These are phyloP conservation scores for Pinna nobilis DNA, from an alignment of 1,140 invertebrate genomes.

Conservation along the genomic window DNA sequence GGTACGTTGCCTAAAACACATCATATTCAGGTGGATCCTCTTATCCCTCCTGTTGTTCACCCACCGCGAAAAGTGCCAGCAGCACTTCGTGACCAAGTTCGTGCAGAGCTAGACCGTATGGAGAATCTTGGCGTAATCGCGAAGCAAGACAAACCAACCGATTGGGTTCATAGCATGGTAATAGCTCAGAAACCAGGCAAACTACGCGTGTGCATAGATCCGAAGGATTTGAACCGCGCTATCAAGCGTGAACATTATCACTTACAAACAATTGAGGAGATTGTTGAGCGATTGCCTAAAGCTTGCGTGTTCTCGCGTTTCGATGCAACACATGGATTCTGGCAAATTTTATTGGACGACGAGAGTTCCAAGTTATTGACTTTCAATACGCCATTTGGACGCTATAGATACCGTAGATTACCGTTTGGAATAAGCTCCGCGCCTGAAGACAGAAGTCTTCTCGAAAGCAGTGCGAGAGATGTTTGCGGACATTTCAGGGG, in stretches of 20 bases:
- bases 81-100: constrained; percentile 34
- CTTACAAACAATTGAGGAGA: constrained; percentile 68
- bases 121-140: constrained; percentile 42
- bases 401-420: constrained; percentile 15
- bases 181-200: constrained; percentile 73
- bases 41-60: constrained; percentile 49
- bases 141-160: constrained; percentile 68
- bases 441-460: constrained; percentile 31
- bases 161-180: constrained; percentile 75
- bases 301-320: constrained; percentile 34
- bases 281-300: constrained; percentile 63
- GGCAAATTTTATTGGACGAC: constrained; percentile 37
- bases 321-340: constrained; percentile 32
- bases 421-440: constrained; percentile 35
- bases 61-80: constrained; percentile 59
- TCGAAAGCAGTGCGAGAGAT: constrained; percentile 31
- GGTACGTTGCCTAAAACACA: constrained; percentile 35
- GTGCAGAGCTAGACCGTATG: constrained; percentile 46
- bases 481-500: constrained; percentile 34
- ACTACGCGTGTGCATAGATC: constrained; percentile 41
- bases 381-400: constrained; percentile 74
- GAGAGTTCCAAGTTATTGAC: constrained; percentile 68
- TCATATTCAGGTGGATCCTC: constrained; percentile 56
- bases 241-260: constrained; percentile 67
- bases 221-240: constrained; percentile 38